phyloP scores from a whole-genome alignment of 2,888 invertebrate species.

The Adelognathus sp. region DNA sequence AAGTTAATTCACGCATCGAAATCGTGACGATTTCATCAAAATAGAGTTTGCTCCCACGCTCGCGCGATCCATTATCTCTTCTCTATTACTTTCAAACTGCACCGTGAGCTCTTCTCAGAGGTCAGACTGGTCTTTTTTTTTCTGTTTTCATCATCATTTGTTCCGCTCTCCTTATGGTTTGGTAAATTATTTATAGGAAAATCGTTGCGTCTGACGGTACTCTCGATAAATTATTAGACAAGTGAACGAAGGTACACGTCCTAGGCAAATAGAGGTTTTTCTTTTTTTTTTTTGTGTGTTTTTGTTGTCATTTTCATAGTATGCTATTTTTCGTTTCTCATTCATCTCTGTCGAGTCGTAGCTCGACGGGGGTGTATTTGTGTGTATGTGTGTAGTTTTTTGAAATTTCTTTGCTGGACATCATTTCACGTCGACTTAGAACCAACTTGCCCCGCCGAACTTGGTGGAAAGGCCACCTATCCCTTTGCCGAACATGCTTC shows the following conservation, averaged over 20 bases:
- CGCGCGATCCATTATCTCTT: slow-evolving; percentile 36
- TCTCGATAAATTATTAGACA: slow-evolving; percentile 59
- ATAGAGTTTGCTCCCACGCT: slow-evolving; percentile 35
- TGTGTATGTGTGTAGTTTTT: too few relatives aligned
- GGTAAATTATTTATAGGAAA: slow-evolving; percentile 47
- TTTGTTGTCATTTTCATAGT: neutral
- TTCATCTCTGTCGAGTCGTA: slow-evolving; percentile 37
- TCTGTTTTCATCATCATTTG: neutral
- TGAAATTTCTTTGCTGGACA: neutral
- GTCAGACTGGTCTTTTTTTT: slow-evolving; percentile 17
- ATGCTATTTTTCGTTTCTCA: slow-evolving; percentile 9
- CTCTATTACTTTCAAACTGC: slow-evolving; percentile 45
- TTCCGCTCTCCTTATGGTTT: neutral
- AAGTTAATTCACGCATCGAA: slow-evolving; percentile 23
- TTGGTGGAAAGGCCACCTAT: slow-evolving; percentile 95
- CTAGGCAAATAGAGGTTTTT: slow-evolving; percentile 67
- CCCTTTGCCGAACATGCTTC: slow-evolving; percentile 94
- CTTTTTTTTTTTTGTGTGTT: slow-evolving; percentile 7
- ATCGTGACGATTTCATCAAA: slow-evolving; percentile 30
- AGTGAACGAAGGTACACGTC: slow-evolving; percentile 69
- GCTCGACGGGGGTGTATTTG: slow-evolving; percentile 53
- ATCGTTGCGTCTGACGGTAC: slow-evolving; percentile 55
- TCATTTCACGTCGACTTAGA: slow-evolving; percentile 83
- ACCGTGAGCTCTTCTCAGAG: slow-evolving; percentile 16
- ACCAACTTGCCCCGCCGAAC: slow-evolving; percentile 94